Base-by-base conservation (phyloP, 2,888 invertebrate species). In the Saturnia pavonia region DNA sequence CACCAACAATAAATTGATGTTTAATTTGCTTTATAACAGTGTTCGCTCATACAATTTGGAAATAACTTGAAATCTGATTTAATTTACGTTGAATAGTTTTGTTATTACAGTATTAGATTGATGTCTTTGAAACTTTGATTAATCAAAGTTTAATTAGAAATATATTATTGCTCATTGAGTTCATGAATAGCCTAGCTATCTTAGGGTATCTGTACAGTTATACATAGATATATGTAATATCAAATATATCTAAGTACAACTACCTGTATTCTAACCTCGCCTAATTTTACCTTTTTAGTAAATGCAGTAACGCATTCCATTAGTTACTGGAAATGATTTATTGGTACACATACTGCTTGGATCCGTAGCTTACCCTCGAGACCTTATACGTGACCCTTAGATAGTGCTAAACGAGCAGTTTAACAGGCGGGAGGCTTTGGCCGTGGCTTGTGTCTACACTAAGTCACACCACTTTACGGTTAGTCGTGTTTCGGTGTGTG, bases 81-180 rank as follows among this genome's bases (percentile, higher is more conserved):
- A 43, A n/a, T 45, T 19, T 22, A 68, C 43, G 40, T 34, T 68
- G 40, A 42, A 40, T 66, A 48, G 66, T 45, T n/a, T 48, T 65
- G n/a, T 54, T 34, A 45, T 67, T 68, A 48, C n/a, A 48, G 25
- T 40, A 27, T 42, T 34, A 69, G 22, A 51, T 43, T 43, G 8
- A 34, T 48, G 16, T 25, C n/a, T 51, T 68, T 71, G 34, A 70
- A 42, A 27, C 43, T 34, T 16, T n/a, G 25, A 16, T n/a, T 34
- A 1, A 25, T 67, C 42, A 43, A 67, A 40, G 67, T 67, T 67
- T 43, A n/a, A 40, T 40, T 67, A 42, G 43, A 43, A 43, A 67
- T 67, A 40, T n/a, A 22, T 67, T 42, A 67, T 67, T 67, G 22
- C 42, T 27, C 25, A 25, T 27, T 14, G n/a, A 42, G 67, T 16